Percentiles rank a stretch among this genome's conserved stretches.
phyloP scores from a whole-genome alignment of 2,113 vertebrate species.

The Psilopogon haemacephalus region DNA sequence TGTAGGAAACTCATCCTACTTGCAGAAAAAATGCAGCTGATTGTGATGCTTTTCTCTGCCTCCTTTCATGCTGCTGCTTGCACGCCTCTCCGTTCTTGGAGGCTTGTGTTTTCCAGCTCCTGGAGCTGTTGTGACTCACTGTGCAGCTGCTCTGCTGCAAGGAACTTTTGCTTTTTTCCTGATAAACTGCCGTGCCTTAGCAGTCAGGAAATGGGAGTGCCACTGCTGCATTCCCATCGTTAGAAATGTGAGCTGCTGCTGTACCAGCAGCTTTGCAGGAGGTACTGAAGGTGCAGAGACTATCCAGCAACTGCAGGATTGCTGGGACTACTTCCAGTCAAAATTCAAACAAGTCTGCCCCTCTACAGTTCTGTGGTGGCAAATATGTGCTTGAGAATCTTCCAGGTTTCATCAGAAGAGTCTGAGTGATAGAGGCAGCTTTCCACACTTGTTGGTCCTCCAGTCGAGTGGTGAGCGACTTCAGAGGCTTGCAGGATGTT shows the following conservation, averaged over 20 bases:
- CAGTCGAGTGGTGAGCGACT: neutral
- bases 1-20: neutral
- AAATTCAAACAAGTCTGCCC: no score
- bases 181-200: rapidly evolving
- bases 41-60: neutral
- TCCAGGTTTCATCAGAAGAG: neutral
- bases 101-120: neutral
- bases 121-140: neutral
- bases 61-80: neutral
- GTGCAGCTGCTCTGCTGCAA: neutral
- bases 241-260: no score
- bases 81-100: neutral
- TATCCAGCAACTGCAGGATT: neutral
- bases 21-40: neutral
- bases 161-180: neutral
- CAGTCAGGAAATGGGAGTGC: neutral
- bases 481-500: no score
- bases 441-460: neutral
- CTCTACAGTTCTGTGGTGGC: neutral
- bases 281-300: no score
- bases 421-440: neutral
- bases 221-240: neutral
- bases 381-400: neutral
- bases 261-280: no score
- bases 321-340: neutral